Conservation (phyloP, 1,140 invertebrate genomes). For the Phocides pigmalion region DNA sequence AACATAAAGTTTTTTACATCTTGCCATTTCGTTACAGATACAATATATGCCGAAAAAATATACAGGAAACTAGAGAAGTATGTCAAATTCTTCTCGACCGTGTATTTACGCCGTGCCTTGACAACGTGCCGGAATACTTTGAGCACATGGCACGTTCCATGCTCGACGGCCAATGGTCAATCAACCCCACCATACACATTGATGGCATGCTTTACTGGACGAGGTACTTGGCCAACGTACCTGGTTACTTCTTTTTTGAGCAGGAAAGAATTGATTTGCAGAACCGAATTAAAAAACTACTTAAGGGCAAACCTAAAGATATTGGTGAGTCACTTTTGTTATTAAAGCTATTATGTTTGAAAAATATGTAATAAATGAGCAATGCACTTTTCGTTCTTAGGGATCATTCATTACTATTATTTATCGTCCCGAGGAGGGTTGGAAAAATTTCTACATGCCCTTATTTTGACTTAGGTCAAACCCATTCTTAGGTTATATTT, state of each 20-base stretch:
- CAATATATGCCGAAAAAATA: slow-evolving; percentile 83
- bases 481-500: too few relatives aligned
- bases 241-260: slow-evolving; percentile 71
- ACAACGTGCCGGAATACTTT: slow-evolving; percentile 80
- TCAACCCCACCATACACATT: slow-evolving; percentile 64
- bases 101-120: slow-evolving; percentile 70
- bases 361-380: too few relatives aligned
- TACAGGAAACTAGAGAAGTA: slow-evolving; percentile 73
- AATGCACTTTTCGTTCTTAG: too few relatives aligned
- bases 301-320: slow-evolving; percentile 55
- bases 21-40: slow-evolving; percentile 67
- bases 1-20: too few relatives aligned
- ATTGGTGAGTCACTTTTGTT: slow-evolving; percentile 47
- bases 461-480: too few relatives aligned
- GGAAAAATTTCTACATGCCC: too few relatives aligned
- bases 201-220: slow-evolving; percentile 62
- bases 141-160: slow-evolving; percentile 74
- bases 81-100: slow-evolving; percentile 68
- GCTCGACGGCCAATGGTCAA: slow-evolving; percentile 75
- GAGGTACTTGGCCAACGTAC: slow-evolving; percentile 59
- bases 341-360: too few relatives aligned
- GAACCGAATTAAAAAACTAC: slow-evolving; percentile 40
- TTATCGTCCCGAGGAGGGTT: too few relatives aligned
- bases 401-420: too few relatives aligned
- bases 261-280: slow-evolving; percentile 53